These are phyloP conservation scores for Tetanocera ferruginea DNA, from an alignment of 2,888 invertebrate species.

Conservation along the genomic window DNA sequence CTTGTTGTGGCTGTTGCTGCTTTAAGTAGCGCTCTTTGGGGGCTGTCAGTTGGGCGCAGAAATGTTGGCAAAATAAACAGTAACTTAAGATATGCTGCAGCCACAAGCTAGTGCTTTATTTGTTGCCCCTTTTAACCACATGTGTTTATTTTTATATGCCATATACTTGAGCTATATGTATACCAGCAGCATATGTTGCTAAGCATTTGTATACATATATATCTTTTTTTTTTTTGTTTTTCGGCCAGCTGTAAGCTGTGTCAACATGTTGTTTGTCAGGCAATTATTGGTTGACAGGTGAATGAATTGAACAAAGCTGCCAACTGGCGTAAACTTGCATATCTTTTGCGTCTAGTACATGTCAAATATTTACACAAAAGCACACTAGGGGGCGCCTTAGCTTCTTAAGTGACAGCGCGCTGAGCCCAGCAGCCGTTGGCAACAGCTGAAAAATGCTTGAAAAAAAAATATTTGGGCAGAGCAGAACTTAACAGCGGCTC, in stretches of 20 bases:
- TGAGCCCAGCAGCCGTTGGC: no score
- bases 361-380: no score
- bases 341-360: background rate
- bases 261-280: constrained; percentile 26
- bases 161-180: no score
- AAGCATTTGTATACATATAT: background rate
- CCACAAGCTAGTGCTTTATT: background rate
- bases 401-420: no score
- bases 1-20: background rate
- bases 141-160: no score
- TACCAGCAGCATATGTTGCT: background rate
- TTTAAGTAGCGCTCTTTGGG: background rate
- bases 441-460: background rate
- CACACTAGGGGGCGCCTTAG: no score
- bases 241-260: background rate
- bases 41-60: no score
- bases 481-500: background rate
- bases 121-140: no score
- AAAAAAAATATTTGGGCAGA: constrained; percentile 1
- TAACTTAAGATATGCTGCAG: no score
- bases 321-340: background rate
- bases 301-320: background rate
- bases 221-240: background rate
- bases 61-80: no score
- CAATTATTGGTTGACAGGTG: constrained; percentile 29